Conservation (phyloP, 2,888 invertebrate genomes). For the Tipula vernalis region DNA sequence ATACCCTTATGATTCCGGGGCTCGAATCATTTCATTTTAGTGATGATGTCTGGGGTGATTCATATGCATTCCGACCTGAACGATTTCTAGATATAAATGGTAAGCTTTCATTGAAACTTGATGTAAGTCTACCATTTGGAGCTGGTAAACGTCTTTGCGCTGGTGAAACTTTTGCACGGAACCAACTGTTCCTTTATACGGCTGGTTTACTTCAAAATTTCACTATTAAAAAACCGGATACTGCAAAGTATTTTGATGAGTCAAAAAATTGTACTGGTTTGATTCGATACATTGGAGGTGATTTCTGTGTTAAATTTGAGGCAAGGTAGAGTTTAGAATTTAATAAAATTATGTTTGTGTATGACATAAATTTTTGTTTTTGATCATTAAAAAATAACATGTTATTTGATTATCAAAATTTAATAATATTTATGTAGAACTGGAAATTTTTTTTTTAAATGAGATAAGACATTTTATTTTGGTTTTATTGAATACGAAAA, state of each 20-base stretch:
- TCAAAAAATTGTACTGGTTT: not conserved
- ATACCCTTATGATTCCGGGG: constrained; percentile 42
- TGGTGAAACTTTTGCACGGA: constrained; percentile 58
- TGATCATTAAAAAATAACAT: too few species aligned
- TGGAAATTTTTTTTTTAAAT: too few species aligned
- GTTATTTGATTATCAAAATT: too few species aligned
- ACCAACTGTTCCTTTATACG: constrained; percentile 48
- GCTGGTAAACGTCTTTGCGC: constrained; percentile 54
- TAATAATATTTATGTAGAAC: too few species aligned
- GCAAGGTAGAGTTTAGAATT: not conserved
- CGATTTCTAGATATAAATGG: constrained; percentile 46
- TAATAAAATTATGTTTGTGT: not conserved
- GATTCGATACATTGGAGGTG: not conserved
- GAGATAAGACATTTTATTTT: too few species aligned
- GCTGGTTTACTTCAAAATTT: constrained; percentile 51
- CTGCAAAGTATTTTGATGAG: constrained; percentile 20
- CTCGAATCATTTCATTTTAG: constrained; percentile 44
- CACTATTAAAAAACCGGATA: constrained; percentile 40
- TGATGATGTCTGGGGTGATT: constrained; percentile 48
- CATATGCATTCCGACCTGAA: constrained; percentile 52
- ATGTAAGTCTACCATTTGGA: constrained; percentile 51
- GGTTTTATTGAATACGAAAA: too few species aligned
- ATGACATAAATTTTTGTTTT: too few species aligned
- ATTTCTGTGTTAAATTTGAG: not conserved
- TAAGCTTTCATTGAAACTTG: constrained; percentile 40